Percentiles rank a stretch among this genome's conserved stretches.
phyloP scores from a whole-genome alignment of 2,113 vertebrate genomes.

The Halcyon malimbica region DNA sequence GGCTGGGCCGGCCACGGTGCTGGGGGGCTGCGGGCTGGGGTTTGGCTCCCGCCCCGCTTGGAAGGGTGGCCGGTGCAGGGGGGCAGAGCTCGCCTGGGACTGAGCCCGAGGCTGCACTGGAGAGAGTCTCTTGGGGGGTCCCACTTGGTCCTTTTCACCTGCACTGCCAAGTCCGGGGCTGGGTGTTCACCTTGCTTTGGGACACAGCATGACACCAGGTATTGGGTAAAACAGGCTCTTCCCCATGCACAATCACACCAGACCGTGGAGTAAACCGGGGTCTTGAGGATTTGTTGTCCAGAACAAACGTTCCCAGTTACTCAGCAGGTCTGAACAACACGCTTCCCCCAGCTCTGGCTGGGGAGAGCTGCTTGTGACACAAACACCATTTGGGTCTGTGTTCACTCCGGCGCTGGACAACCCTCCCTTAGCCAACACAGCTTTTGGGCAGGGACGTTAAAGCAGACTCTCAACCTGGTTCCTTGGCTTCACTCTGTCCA shows the following conservation, averaged over 20 bases:
- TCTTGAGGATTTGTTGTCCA: background rate
- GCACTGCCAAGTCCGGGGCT: rapidly evolving
- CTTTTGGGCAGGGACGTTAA: background rate
- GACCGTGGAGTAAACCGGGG: background rate
- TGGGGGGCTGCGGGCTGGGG: background rate
- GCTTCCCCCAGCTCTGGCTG: rapidly evolving
- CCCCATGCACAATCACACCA: background rate
- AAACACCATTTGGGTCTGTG: background rate
- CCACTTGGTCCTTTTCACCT: background rate
- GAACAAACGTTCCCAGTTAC: background rate
- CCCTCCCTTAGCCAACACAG: background rate
- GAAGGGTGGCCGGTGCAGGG: background rate
- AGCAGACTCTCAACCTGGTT: background rate
- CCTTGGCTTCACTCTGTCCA: background rate
- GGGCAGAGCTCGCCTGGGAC: background rate
- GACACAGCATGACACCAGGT: rapidly evolving
- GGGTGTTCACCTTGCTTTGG: no score
- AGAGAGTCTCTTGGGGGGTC: background rate
- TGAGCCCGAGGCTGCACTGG: background rate
- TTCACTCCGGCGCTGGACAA: background rate
- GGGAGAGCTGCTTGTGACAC: background rate
- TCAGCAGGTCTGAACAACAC: background rate
- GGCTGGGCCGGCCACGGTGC: no score
- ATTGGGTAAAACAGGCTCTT: background rate
- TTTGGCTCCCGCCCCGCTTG: background rate